These are phyloP conservation scores for Metalampra italica DNA, from an alignment of 2,888 invertebrate genomes.

Conservation along the genomic window DNA sequence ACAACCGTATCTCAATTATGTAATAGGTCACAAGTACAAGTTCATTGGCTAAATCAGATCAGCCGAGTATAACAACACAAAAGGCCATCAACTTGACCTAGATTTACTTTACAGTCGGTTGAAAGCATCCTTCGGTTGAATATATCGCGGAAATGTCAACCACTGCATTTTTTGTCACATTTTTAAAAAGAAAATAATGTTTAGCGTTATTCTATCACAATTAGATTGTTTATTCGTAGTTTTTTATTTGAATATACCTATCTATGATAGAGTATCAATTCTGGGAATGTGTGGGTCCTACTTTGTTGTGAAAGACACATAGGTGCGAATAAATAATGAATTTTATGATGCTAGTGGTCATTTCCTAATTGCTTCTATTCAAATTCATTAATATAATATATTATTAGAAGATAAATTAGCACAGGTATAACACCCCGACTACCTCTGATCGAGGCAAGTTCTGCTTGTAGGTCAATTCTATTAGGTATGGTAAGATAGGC, in stretches of 20 bases:
- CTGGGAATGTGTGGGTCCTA: too few species aligned
- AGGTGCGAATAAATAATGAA: too few species aligned
- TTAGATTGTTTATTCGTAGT: too few species aligned
- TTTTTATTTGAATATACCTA: too few species aligned
- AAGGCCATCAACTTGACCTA: conserved; percentile 71
- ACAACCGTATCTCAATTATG: conserved; percentile 11
- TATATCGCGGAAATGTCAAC: conserved; percentile 3
- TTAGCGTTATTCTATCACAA: too few species aligned
- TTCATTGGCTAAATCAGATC: conserved; percentile 59
- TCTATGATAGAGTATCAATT: too few species aligned
- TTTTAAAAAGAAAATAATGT: too few species aligned
- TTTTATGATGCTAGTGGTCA: too few species aligned
- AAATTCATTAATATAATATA: too few species aligned
- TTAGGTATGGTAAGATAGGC: too few species aligned
- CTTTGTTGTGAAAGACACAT: too few species aligned
- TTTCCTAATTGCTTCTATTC: too few species aligned
- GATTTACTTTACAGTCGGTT: conserved; percentile 52
- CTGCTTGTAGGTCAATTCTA: background rate
- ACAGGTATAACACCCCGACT: background rate
- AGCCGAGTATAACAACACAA: conserved; percentile 57
- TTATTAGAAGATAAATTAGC: background rate
- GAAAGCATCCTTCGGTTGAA: conserved; percentile 24
- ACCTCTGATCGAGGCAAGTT: conserved; percentile 1
- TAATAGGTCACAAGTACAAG: conserved; percentile 23
- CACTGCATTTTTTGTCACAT: background rate